Conservation (phyloP, 2,888 invertebrate genomes). For the Xylota sylvarum region DNA sequence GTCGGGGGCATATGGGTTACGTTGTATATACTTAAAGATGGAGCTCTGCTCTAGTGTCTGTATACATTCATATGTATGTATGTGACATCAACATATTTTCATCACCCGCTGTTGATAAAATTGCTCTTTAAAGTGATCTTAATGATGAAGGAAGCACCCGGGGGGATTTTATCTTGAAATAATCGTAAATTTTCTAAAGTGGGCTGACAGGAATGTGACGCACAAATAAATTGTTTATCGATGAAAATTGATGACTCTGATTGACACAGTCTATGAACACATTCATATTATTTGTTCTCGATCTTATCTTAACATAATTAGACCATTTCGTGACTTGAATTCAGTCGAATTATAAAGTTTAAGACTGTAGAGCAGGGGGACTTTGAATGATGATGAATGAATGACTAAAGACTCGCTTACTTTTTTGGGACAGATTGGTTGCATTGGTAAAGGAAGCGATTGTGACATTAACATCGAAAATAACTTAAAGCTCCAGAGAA, state of each 20-base stretch:
- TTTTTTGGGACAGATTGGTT: too few relatives aligned
- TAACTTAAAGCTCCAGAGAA: too few relatives aligned
- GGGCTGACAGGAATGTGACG: constrained; percentile 39
- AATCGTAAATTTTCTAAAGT: constrained; percentile 33
- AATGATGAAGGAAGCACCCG: constrained; percentile 32
- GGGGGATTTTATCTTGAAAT: constrained; percentile 34
- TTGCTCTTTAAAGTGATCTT: constrained; percentile 48
- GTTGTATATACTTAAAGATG: constrained; percentile 3
- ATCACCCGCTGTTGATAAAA: constrained; percentile 61
- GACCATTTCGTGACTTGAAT: too few relatives aligned
- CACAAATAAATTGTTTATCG: constrained; percentile 14
- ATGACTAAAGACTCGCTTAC: too few relatives aligned
- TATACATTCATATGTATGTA: constrained; percentile 16
- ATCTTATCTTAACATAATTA: too few relatives aligned
- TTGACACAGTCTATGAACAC: not conserved
- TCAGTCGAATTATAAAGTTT: too few relatives aligned
- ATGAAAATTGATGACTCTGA: not conserved
- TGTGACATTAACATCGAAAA: too few relatives aligned
- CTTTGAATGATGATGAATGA: too few relatives aligned
- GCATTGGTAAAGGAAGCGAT: too few relatives aligned
- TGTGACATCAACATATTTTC: constrained; percentile 61
- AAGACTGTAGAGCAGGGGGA: too few relatives aligned
- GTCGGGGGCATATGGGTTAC: constrained; percentile 57
- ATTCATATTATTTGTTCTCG: too few relatives aligned
- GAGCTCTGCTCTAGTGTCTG: constrained; percentile 9